Conservation (phyloP, 2,797 vertebrate genomes). For the Clamator glandarius region DNA sequence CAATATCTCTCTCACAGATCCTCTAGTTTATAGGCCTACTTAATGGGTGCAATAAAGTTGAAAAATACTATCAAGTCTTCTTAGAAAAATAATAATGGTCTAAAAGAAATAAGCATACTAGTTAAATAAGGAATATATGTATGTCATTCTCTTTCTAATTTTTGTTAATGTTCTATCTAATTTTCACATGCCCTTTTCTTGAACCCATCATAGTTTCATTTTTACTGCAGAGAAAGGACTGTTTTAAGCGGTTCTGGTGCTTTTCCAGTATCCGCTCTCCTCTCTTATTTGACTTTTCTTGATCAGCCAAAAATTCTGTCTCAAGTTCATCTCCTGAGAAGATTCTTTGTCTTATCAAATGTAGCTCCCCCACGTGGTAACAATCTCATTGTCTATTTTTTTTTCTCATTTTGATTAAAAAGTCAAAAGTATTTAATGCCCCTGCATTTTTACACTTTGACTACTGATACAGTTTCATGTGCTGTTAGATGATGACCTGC, state of each 20-base stretch:
- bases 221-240: neutral
- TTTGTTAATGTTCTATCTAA: neutral
- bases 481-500: neutral
- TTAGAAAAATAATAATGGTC: neutral
- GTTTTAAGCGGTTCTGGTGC: neutral
- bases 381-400: neutral
- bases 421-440: neutral
- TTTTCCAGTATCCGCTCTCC: neutral
- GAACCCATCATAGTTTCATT: neutral
- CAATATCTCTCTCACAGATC: neutral
- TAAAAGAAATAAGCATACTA: neutral
- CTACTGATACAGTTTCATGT: neutral
- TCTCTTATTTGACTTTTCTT: neutral
- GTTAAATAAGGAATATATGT: rapidly evolving
- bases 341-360: neutral
- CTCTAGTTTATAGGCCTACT: neutral
- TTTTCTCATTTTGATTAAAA: neutral
- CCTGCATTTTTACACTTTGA: neutral
- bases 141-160: neutral
- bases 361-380: neutral
- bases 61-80: neutral
- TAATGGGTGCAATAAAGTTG: neutral
- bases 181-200: neutral
- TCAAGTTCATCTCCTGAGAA: neutral
- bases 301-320: neutral